Base-by-base conservation (phyloP, 1,140 invertebrate genomes). In the Monochamus saltuarius region DNA sequence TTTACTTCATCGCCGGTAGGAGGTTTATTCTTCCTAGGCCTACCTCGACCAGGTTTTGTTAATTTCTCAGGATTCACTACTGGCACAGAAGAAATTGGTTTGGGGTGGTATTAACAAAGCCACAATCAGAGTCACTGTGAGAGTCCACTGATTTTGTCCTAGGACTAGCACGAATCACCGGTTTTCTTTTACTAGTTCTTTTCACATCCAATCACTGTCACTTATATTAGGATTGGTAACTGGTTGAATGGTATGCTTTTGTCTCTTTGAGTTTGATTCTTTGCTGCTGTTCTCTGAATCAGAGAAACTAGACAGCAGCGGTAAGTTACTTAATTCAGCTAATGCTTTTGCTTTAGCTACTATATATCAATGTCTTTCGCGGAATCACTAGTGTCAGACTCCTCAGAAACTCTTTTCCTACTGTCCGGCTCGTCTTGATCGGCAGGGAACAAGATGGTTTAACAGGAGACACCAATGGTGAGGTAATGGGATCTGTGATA, bases 361-460 rank as follows among this genome's bases (percentile, higher is more conserved):
- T 0, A 79, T 78, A 55, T 73, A 56, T 78, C 76, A 6, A 81
- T 67, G 61, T 80, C 74, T 66, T 79, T 78, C 2, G 72, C 71
- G 2, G 75, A 75, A 64, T 80, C 78, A 50, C 78, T 75, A 45
- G 73, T 74, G 46, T 80, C 78, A 0, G 79, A 73, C 63, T 77
- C 76, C 10, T 46, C 56, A 6, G 43, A 7, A 3, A 47, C 19
- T 10, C 54, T 59, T 37, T 69, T 63, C 7, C 55, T 35, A 35
- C 56, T 55, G 34, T 67, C 65, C 1, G 59, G 62, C 62, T 65
- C 8, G 53, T 45, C 14, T 56, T 37, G 46, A 38, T 50, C 16
- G 51, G 55, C 13, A 55, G 45, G 3, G 39, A 22, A n/a, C 14
- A 9, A 16, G 64, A 43, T 0, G 46, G 19, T 19, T 64, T 69